Percentiles rank a stretch among this genome's conserved stretches.
Conservation (phyloP, 2,888 invertebrate genomes). For the Blastobasis adustella region DNA sequence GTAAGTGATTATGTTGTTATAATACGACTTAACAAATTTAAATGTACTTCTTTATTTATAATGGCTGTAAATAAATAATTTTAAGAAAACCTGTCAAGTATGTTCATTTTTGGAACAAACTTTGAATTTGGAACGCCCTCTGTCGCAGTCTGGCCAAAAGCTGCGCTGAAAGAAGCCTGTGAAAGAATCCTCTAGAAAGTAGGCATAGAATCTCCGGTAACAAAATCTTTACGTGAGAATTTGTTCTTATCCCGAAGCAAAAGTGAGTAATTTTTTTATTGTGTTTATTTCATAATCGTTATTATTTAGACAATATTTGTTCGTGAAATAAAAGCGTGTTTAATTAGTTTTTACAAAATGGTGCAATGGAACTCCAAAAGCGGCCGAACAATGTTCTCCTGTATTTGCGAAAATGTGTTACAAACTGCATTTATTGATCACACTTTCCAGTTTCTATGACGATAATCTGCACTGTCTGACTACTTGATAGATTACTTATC, state of each 20-base stretch:
- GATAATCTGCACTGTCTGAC: slow-evolving; percentile 31
- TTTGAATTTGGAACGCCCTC: slow-evolving; percentile 70
- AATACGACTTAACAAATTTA: too few species aligned
- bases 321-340: slow-evolving; percentile 22
- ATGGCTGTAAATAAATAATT: slow-evolving; percentile 12
- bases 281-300: slow-evolving; percentile 19
- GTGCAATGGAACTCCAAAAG: slow-evolving; percentile 29
- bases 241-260: slow-evolving; percentile 63
- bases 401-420: slow-evolving; percentile 41
- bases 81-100: slow-evolving; percentile 11
- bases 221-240: slow-evolving; percentile 73
- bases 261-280: slow-evolving; percentile 56
- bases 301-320: slow-evolving; percentile 14
- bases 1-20: too few species aligned
- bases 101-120: slow-evolving; percentile 39
- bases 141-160: slow-evolving; percentile 43
- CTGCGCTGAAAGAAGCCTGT: slow-evolving; percentile 69
- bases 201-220: slow-evolving; percentile 71
- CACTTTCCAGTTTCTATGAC: slow-evolving; percentile 57
- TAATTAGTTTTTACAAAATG: slow-evolving; percentile 32
- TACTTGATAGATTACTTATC: slow-evolving; percentile 24
- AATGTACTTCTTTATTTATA: too few species aligned
- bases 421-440: slow-evolving; percentile 55
- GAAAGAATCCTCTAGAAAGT: slow-evolving; percentile 74
- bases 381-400: slow-evolving; percentile 33